These are phyloP conservation scores for Chironomus tentans DNA, from an alignment of 2,888 invertebrate species.

Conservation along the genomic window DNA sequence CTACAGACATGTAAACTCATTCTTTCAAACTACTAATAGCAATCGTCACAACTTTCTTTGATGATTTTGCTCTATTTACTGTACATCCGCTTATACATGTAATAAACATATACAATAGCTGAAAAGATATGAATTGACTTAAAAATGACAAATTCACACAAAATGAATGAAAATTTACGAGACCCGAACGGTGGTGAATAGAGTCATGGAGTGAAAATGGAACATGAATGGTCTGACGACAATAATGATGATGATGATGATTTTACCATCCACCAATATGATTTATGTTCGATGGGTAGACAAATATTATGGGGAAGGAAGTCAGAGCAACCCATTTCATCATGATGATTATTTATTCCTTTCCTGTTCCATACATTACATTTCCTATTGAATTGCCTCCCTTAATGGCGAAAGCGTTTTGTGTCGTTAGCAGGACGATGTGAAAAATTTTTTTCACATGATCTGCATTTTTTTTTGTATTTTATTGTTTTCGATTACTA, in stretches of 20 bases:
- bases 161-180: background rate
- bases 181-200: background rate
- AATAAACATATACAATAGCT: background rate
- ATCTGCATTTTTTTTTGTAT: background rate
- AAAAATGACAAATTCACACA: background rate
- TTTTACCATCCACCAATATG: constrained; percentile 3
- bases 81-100: background rate
- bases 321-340: background rate
- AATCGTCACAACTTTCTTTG: background rate
- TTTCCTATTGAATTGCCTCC: background rate
- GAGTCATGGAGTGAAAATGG: background rate
- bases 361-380: background rate
- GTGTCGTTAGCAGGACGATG: background rate
- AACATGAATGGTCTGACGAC: background rate
- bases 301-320: constrained; percentile 14
- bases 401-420: background rate
- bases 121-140: background rate
- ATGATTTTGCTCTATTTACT: background rate
- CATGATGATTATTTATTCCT: constrained; percentile 19
- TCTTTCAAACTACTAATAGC: background rate
- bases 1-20: background rate
- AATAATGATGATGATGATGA: background rate
- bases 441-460: background rate
- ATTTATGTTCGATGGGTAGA: constrained; percentile 20
- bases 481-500: background rate